A percentile compares a stretch with the other conserved stretches of the same genome.
phyloP scores from a whole-genome alignment of 2,113 vertebrate species.

The Oreamnos americanus region DNA sequence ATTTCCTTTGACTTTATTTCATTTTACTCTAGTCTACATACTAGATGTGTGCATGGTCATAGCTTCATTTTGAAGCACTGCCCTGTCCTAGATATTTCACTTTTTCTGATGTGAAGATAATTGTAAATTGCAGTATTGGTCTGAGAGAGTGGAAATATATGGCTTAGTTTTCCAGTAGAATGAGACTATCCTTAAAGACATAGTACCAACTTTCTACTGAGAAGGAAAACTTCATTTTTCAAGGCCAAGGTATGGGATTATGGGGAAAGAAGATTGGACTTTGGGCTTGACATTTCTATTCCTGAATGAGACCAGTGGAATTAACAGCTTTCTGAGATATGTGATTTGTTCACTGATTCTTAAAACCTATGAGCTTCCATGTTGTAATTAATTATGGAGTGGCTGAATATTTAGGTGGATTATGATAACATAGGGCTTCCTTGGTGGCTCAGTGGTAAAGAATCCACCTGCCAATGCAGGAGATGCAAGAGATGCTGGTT shows the following conservation, averaged over 20 bases:
- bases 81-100: neutral
- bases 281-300: neutral
- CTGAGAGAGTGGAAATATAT: neutral
- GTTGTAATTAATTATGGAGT: neutral
- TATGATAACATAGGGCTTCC: neutral
- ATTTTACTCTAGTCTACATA: neutral
- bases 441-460: neutral
- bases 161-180: neutral
- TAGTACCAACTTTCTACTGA: neutral
- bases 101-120: neutral
- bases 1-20: neutral
- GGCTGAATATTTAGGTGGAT: neutral
- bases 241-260: neutral
- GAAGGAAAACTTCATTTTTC: neutral
- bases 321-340: neutral
- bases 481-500: neutral
- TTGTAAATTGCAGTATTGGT: neutral
- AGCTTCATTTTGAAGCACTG: neutral
- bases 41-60: neutral
- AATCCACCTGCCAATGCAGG: neutral
- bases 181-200: neutral
- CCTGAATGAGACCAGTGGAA: neutral
- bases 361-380: neutral
- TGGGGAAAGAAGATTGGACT: rapidly evolving
- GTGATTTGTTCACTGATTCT: neutral